Base-by-base conservation (phyloP, 2,888 invertebrate genomes). In the Apocheima hispidaria region DNA sequence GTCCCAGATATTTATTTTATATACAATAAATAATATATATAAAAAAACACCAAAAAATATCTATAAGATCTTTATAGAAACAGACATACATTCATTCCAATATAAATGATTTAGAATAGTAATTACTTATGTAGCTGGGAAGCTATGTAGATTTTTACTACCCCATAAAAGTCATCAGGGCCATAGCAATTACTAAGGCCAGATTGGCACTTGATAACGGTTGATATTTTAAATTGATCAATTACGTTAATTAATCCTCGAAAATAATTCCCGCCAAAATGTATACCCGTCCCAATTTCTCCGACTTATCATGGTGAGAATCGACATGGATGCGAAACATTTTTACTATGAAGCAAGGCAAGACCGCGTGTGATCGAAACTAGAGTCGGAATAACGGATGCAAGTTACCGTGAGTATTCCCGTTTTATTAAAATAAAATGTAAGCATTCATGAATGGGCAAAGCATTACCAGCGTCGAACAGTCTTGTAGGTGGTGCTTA, bases 91-190 rank as follows among this genome's bases (percentile, higher is more conserved):
- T 49, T 9, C 38, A 33, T 52, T n/a, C 33, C 36, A 35, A 14
- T n/a, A 0, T 5, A 23, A 7, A 26, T 35, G 51, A 41, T 48
- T 35, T 33, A 49, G 20, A 46, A 41, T n/a, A 52, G 70, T 78
- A 86, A 85, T 85, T 78, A 86, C 83, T 84, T 81, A 83, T 73
- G 73, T 66, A 68, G 60, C 64, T 63, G 60, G 38, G 66, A 72
- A 69, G 72, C 84, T 82, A 85, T 79, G 62, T 73, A 72, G 63
- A 76, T 77, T 82, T 84, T 84, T 77, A 84, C 71, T 68, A 61
- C 61, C 48, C 75, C 75, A 76, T 84, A 84, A 84, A 84, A 73
- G 75, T 64, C 75, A 79, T 78, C 78, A 59, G 69, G 14, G 30
- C 54, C 50, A 35, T 41, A 38, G 61, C 60, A 71, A 72, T 79